Evolutionary conservation across 2,797 vertebrate genomes (phyloP), one percentile per base, ranked within the genome.

Genomic region (Ctenochaetus hawaiiensis): DNA sequence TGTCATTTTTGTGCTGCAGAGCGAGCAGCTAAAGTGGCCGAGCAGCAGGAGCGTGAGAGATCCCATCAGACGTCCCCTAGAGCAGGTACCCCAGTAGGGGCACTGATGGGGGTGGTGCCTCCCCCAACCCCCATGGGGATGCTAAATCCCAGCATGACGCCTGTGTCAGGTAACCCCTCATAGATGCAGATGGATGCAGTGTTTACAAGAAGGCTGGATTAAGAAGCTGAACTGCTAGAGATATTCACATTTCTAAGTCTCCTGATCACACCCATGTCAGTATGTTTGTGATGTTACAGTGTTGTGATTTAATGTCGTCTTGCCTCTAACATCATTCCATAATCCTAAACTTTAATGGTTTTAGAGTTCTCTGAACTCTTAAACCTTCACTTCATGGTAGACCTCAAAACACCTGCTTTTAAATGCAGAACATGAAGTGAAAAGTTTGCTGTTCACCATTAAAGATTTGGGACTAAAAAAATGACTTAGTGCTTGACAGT

Each of bases 31-130:
- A 99, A 99, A 95, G 97, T 99, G 92, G 98, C 97, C 69, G 98
- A 99, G 95, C 98, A 99, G 94, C 98, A 99, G 96, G 98, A 99
- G 94, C 96, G 98, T 80, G 98, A 99, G 77, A 96, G 98, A 91
- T 96, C 96, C 90, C 97, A 95, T 87, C 96, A 96, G 95, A 96
- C 94, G 91, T 98, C 97, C 94, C 97, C 98, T 81, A 97, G 97
- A 97, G 96, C 98, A 96, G 97, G 98, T 96, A 99, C 96, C 95
- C 97, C 97, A 94, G 95, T 97, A 95, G 97, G 96, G 96, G 96
- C 97, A 88, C 96, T 98, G 94, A 97, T 98, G 96, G 97, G 97
- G 93, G 96, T 98, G 94, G 97, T 99, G 91, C 97, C 97, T 89
- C 96, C 97, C 93, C 97, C 97, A 93, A 97, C 96, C 96, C 96